Conservation (phyloP, 2,888 invertebrate genomes). For the Rhagophthalmus giganteus region DNA sequence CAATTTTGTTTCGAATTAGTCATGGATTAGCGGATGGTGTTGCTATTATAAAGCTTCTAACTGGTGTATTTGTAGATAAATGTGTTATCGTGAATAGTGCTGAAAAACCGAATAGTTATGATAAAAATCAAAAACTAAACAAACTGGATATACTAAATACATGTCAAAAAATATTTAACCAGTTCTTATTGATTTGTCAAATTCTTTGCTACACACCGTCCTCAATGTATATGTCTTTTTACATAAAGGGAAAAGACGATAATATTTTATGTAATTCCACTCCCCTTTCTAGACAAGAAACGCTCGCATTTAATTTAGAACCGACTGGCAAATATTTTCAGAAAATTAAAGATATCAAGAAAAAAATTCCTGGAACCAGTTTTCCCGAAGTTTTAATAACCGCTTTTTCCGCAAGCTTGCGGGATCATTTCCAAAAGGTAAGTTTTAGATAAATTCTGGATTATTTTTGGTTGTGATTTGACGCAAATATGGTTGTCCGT, state of each 20-base stretch:
- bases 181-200: neutral
- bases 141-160: neutral
- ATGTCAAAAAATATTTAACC: neutral
- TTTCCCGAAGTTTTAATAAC: conserved; percentile 3
- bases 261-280: neutral
- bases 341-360: conserved; percentile 2
- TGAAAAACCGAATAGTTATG: neutral
- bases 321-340: neutral
- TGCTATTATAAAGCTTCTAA: conserved; percentile 1
- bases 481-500: neutral
- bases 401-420: conserved; percentile 1
- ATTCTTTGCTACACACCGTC: neutral
- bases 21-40: conserved; percentile 3
- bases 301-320: neutral
- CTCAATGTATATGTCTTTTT: neutral
- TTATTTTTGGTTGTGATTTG: neutral
- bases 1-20: neutral
- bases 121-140: neutral
- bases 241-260: conserved; percentile 1
- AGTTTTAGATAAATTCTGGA: neutral
- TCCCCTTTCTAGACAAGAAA: neutral
- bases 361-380: neutral
- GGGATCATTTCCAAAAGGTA: neutral
- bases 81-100: neutral
- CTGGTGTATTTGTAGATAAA: neutral